Base-by-base conservation (phyloP, 2,113 vertebrate genomes). In the Onychostoma macrolepis region DNA sequence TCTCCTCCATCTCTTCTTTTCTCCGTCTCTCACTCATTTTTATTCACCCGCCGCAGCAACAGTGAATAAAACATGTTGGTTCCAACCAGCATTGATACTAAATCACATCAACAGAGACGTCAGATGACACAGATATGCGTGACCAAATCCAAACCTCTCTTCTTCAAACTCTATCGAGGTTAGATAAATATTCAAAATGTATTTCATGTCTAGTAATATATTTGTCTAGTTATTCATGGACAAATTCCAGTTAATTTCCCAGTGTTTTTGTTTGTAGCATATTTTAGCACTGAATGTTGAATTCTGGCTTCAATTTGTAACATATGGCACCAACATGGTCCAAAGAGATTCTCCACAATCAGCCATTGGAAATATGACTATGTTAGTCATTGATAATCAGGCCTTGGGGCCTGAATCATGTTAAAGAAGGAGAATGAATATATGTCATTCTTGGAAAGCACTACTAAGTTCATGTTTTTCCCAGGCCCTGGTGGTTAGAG, bases 241-340 rank as follows among this genome's bases (percentile, higher is more conserved):
- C 65, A 81, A 77, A 85, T 75, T 82, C 84, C 63, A 76, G 75
- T 85, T 85, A 4, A 80, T 87, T 87, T 75, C 69, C 86, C 72
- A 1, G 69, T 83, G 50, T 80, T 48, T 43, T 24, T 50, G 85
- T 89, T 87, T 89, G 88, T 77, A 87, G 83, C 75, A 19, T 72
- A 24, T 36, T 85, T 38, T 13, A 89, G 80, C 41, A 75, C 21
- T 69, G 79, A 89, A 67, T n/a, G 26, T 33, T 61, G 36, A 81
- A 80, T 84, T n/a, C 30, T 65, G 79, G 78, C 88, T 87, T 87
- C 61, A 65, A 26, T 84, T 78, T 63, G 71, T 69, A 67, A 84
- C 88, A 89, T 89, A 78, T 89, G 88, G 88, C 72, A 85, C 78
- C 88, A 89, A 83, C 86, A 87, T 89, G 88, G 48, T 13, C 83